These are phyloP conservation scores for Ashinkailepas kermadecensis DNA, from an alignment of 2,888 invertebrate genomes.

Conservation along the genomic window DNA sequence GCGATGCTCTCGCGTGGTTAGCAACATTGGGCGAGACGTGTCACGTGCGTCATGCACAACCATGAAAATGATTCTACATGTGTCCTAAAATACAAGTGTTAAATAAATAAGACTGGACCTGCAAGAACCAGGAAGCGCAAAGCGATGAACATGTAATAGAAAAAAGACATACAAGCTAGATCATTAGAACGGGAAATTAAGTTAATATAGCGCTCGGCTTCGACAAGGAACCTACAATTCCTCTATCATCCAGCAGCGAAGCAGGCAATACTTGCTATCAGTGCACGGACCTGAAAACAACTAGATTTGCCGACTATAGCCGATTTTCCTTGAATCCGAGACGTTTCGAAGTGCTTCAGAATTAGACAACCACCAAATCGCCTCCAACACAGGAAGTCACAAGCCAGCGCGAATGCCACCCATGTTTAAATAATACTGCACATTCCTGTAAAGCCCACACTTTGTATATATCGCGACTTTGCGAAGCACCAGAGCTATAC, in stretches of 20 bases:
- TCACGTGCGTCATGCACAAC: not conserved
- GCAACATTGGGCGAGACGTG: not conserved
- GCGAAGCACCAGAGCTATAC: too few relatives aligned
- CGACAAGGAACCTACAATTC: too few relatives aligned
- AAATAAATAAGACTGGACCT: not conserved
- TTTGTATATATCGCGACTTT: not conserved
- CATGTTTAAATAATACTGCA: not conserved
- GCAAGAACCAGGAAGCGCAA: not conserved
- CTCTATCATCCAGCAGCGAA: too few relatives aligned
- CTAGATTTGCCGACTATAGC: too few relatives aligned
- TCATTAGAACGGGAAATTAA: not conserved
- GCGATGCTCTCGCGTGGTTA: not conserved
- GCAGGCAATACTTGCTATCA: too few relatives aligned
- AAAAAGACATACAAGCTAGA: not conserved
- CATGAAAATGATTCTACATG: not conserved
- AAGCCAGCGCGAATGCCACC: not conserved
- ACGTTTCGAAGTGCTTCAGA: not conserved
- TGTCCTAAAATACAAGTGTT: not conserved
- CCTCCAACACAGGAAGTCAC: not conserved
- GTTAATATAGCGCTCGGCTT: too few relatives aligned
- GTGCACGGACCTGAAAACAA: too few relatives aligned
- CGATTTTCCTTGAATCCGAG: too few relatives aligned
- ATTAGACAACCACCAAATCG: not conserved
- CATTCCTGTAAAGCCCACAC: slow-evolving; percentile 7
- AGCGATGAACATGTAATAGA: not conserved